phyloP scores from a whole-genome alignment of 2,797 vertebrate species.

The Chanos chanos region DNA sequence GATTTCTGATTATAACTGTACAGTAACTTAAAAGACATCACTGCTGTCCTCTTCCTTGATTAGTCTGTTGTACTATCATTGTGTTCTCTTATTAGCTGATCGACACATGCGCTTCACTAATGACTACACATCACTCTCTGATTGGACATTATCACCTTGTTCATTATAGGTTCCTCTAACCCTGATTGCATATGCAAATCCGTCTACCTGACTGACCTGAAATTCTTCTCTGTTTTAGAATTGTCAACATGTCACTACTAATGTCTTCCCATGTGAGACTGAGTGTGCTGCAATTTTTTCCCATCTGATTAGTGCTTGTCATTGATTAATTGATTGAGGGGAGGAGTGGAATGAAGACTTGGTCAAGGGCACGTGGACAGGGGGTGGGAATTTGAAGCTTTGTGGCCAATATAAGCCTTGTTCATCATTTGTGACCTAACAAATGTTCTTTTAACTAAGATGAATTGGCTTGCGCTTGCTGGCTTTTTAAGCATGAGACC shows the following conservation, averaged over 20 bases:
- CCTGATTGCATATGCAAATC: too few relatives aligned
- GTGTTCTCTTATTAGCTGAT: too few relatives aligned
- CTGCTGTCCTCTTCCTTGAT: too few relatives aligned
- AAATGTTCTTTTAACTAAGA: conserved; percentile 69
- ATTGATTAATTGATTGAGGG: conserved; percentile 71
- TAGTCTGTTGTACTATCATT: too few relatives aligned
- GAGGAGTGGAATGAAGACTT: conserved; percentile 64
- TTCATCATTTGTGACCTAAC: conserved; percentile 56
- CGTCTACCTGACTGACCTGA: conserved; percentile 51
- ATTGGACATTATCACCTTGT: too few relatives aligned
- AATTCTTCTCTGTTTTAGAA: conserved; percentile 42
- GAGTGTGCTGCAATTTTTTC: conserved; percentile 57
- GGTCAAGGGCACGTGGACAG: too few relatives aligned
- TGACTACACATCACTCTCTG: too few relatives aligned
- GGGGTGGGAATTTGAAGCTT: conserved; percentile 53
- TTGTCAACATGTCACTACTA: conserved; percentile 43
- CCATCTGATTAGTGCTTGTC: conserved; percentile 61
- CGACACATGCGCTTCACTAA: too few relatives aligned
- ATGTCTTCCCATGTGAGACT: conserved; percentile 59
- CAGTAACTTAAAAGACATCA: too few relatives aligned
- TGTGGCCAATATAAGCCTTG: conserved; percentile 60
- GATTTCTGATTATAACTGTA: too few relatives aligned
- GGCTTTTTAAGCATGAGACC: conserved; percentile 52
- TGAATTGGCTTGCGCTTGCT: conserved; percentile 65
- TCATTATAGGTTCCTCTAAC: too few relatives aligned